Percentiles rank a stretch among this genome's conserved stretches.
These are phyloP conservation scores for Lepidocolaptes lacrymiger DNA, from an alignment of 2,797 vertebrate genomes.

Conservation along the genomic window DNA sequence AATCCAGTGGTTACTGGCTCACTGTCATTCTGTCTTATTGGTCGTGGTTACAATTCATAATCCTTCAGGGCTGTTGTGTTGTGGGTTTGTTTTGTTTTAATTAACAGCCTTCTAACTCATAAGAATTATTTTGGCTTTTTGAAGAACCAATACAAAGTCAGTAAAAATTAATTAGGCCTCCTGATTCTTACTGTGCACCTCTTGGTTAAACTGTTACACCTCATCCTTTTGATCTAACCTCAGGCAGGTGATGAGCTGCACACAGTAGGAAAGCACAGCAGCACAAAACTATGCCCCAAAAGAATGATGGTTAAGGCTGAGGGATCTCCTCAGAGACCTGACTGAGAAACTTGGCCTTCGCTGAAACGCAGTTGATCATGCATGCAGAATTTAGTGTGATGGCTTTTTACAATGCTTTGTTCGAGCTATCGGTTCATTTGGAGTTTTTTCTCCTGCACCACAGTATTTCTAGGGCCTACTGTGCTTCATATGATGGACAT, in stretches of 20 bases:
- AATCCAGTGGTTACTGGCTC: constrained; percentile 21
- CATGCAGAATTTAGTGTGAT: constrained; percentile 59
- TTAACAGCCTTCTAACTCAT: background rate
- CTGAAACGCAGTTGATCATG: constrained; percentile 41
- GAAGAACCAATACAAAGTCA: background rate
- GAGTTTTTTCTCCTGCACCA: background rate
- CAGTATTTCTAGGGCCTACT: background rate
- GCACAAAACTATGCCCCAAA: background rate
- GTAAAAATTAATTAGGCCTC: background rate
- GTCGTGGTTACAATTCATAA: background rate
- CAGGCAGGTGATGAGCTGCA: background rate
- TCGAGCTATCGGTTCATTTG: constrained; percentile 14
- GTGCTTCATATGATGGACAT: background rate
- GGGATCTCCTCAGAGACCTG: constrained; percentile 26
- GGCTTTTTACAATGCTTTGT: constrained; percentile 55
- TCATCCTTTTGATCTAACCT: background rate
- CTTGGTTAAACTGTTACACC: background rate
- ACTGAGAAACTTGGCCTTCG: constrained; percentile 36
- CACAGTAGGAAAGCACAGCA: rapidly evolving
- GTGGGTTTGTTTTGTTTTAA: background rate
- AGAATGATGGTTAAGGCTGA: background rate
- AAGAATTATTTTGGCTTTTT: background rate
- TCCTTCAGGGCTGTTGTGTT: background rate
- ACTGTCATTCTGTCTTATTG: background rate
- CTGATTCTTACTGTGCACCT: background rate